A percentile compares a stretch with the other conserved stretches of the same genome.
These are phyloP conservation scores for Caerostris darwini DNA, from an alignment of 1,140 invertebrate species.

Conservation along the genomic window DNA sequence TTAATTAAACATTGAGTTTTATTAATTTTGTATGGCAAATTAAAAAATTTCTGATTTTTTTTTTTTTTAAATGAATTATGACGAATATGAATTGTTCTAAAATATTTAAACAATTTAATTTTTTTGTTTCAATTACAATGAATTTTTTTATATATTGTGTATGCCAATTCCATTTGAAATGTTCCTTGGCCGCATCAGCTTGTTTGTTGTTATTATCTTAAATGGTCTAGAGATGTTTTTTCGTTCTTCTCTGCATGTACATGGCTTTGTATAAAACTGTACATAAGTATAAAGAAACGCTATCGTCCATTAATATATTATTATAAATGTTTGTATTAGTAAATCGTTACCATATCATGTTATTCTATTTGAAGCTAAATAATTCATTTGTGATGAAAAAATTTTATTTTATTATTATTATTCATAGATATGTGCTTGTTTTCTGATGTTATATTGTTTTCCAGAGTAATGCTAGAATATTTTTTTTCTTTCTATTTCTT, in stretches of 20 bases:
- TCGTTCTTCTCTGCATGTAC: conserved; percentile 44
- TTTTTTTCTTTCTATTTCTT: neutral
- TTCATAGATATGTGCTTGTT: conserved; percentile 55
- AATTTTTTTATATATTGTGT: no score
- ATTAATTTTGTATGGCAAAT: neutral
- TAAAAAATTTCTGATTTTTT: neutral
- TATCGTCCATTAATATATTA: conserved; percentile 71
- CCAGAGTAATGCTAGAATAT: neutral
- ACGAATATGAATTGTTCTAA: neutral
- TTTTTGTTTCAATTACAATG: no score
- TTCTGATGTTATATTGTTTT: neutral
- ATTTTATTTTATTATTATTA: conserved; percentile 22
- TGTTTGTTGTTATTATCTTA: neutral
- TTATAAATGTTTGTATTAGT: conserved; percentile 54
- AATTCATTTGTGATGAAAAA: conserved; percentile 72
- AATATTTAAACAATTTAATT: neutral
- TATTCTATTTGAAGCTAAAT: conserved; percentile 53
- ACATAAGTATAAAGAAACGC: conserved; percentile 67
- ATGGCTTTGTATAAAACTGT: conserved; percentile 64
- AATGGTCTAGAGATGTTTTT: neutral
- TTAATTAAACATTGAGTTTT: neutral
- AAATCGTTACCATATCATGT: conserved; percentile 62
- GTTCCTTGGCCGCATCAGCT: conserved; percentile 11
- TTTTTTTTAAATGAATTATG: neutral
- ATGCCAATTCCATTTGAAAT: conserved; percentile 29